Evolutionary conservation across 2,888 invertebrate species (phyloP).

Genomic region (Mythimna lalbum): DNA sequence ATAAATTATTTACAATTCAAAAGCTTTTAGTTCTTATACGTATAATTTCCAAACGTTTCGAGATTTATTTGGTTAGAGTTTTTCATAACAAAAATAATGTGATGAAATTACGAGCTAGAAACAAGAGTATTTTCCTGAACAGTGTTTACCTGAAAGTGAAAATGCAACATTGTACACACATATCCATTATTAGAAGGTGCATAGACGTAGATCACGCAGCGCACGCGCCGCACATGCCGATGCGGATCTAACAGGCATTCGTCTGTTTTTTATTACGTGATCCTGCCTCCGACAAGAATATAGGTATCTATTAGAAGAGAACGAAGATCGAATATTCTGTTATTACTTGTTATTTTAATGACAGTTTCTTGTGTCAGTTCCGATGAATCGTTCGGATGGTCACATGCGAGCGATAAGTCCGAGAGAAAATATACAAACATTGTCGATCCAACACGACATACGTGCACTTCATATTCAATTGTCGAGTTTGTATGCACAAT

Average conservation of each 20-base stretch:
- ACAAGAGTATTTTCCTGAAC: slow-evolving; percentile 54
- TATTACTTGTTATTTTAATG: slow-evolving; percentile 84
- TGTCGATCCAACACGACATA: slow-evolving; percentile 73
- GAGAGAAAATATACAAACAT: slow-evolving; percentile 81
- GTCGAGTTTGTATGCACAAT: slow-evolving; percentile 60
- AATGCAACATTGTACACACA: slow-evolving; percentile 76
- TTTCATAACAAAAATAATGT: slow-evolving; percentile 13
- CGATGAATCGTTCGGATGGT: slow-evolving; percentile 86
- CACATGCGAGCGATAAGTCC: slow-evolving; percentile 82
- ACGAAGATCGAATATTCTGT: slow-evolving; percentile 76
- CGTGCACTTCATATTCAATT: slow-evolving; percentile 63
- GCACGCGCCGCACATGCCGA: slow-evolving; percentile 73
- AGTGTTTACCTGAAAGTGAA: slow-evolving; percentile 85
- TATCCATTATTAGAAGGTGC: slow-evolving; percentile 69
- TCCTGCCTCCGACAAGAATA: slow-evolving; percentile 70
- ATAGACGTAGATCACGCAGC: slow-evolving; percentile 68
- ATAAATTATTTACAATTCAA: not conserved
- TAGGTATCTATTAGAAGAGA: slow-evolving; percentile 73
- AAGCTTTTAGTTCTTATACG: not conserved
- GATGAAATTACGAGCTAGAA: slow-evolving; percentile 31
- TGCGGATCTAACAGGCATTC: slow-evolving; percentile 61
- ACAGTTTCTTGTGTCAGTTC: slow-evolving; percentile 87
- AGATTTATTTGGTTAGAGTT: not conserved
- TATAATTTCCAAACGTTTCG: not conserved
- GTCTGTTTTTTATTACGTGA: slow-evolving; percentile 71